Evolutionary conservation across 2,113 vertebrate species (phyloP).

Genomic region (Microcebus murinus): DNA sequence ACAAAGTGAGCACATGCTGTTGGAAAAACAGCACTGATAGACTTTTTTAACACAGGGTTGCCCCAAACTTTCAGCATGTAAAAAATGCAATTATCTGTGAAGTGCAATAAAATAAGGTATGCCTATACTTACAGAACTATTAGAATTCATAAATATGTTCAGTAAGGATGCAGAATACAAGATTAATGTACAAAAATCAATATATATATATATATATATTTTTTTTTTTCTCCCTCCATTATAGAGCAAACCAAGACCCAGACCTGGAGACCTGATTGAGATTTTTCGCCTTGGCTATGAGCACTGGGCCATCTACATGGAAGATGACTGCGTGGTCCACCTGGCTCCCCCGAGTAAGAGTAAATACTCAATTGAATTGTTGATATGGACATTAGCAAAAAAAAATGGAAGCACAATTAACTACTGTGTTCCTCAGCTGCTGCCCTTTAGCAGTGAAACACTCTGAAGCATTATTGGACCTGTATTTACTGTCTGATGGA

Average conservation of each 20-base stretch:
- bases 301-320: constrained; percentile 84
- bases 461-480: background rate
- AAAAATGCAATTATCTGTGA: background rate
- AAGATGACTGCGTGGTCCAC: constrained; percentile 81
- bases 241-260: constrained; percentile 64
- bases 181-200: background rate
- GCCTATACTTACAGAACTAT: background rate
- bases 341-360: constrained; percentile 78
- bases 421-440: background rate
- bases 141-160: background rate
- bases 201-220: background rate
- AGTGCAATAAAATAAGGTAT: background rate
- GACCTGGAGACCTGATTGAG: constrained; percentile 83
- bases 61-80: background rate
- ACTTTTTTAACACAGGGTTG: background rate
- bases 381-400: background rate
- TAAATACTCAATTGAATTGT: accelerated
- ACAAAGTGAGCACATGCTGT: background rate
- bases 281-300: constrained; percentile 80
- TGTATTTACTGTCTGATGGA: background rate
- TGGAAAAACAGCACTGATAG: background rate
- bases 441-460: background rate
- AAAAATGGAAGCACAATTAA: background rate
- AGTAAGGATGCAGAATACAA: background rate
- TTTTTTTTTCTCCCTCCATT: background rate